Conservation (phyloP, 2,113 vertebrate genomes). For the Raja brachyura region DNA sequence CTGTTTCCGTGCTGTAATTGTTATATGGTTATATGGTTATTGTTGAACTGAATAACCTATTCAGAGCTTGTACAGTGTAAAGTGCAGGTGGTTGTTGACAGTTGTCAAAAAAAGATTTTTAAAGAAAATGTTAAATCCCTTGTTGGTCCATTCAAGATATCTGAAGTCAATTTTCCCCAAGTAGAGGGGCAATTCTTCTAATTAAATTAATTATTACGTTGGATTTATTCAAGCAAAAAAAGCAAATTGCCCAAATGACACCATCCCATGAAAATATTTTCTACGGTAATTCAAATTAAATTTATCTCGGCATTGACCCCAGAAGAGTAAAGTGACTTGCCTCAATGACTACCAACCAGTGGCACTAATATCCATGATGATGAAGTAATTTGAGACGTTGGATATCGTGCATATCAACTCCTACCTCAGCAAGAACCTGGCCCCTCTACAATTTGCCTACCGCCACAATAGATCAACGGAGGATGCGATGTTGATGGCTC, state of each 20-base stretch:
- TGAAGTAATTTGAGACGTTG: too few species aligned
- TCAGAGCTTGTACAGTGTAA: neutral
- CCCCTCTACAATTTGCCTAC: too few species aligned
- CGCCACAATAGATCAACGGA: too few species aligned
- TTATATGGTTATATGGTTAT: too few species aligned
- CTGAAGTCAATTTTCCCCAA: neutral
- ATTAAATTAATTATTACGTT: neutral
- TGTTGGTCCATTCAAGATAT: neutral
- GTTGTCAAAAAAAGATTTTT: neutral
- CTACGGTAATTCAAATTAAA: neutral
- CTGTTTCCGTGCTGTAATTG: too few species aligned
- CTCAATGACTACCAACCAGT: neutral
- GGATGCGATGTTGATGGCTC: too few species aligned
- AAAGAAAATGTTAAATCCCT: neutral
- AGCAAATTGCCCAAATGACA: neutral
- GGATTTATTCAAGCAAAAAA: neutral
- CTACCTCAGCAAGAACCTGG: too few species aligned
- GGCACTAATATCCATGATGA: too few species aligned
- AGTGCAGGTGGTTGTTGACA: neutral
- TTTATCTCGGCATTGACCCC: too few species aligned
- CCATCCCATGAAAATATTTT: neutral
- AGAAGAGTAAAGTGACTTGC: too few species aligned
- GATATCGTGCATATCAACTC: too few species aligned
- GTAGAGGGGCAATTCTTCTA: neutral
- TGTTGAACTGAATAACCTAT: neutral